Percentiles rank a stretch among this genome's conserved stretches.
Conservation (phyloP, 2,888 invertebrate species). For the Zaprionus obscuricornis region DNA sequence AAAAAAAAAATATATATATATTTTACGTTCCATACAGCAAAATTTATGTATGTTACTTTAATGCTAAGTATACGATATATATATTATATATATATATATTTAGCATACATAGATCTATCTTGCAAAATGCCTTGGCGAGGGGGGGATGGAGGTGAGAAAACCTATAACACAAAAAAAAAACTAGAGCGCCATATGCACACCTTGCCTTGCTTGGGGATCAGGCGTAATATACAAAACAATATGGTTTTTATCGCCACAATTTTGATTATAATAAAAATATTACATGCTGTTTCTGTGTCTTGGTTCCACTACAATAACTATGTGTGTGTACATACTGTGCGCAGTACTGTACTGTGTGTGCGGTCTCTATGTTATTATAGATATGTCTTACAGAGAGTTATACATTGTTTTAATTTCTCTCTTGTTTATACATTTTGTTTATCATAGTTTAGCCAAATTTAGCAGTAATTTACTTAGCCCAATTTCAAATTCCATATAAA, state of each 20-base stretch:
- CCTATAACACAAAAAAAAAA: constrained; percentile 35
- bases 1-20: too few relatives aligned
- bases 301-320: too few relatives aligned
- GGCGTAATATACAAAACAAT: constrained; percentile 56
- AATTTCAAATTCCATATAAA: constrained; percentile 52
- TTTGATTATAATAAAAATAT: constrained; percentile 74
- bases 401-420: too few relatives aligned
- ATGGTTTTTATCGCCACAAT: constrained; percentile 70
- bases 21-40: constrained; percentile 24
- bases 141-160: too few relatives aligned
- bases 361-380: too few relatives aligned
- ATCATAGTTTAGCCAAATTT: constrained; percentile 54
- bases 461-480: constrained; percentile 75
- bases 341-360: too few relatives aligned
- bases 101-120: too few relatives aligned
- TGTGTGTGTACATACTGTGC: too few relatives aligned
- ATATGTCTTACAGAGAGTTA: constrained; percentile 48
- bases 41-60: constrained; percentile 46
- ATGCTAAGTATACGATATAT: constrained; percentile 48
- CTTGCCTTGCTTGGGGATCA: constrained; percentile 46
- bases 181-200: constrained; percentile 73
- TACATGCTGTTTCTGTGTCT: constrained; percentile 58
- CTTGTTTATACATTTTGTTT: constrained; percentile 65
- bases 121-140: not conserved
- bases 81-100: too few relatives aligned